Evolutionary conservation across 1,140 invertebrate species (phyloP).

Genomic region (Ceratosolen solmsi): DNA sequence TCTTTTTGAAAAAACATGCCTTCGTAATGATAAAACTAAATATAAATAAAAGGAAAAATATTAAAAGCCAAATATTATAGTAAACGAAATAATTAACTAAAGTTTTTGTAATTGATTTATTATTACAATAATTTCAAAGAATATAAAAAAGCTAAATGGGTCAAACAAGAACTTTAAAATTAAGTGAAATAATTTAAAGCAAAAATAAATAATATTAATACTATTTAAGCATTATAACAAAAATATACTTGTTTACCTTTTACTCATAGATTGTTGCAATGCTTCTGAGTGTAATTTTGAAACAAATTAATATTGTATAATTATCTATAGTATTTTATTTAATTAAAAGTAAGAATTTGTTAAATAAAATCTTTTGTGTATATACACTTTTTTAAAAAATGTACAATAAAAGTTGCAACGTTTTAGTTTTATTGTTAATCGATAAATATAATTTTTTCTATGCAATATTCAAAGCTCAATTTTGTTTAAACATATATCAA

Average conservation of each 20-base stretch:
- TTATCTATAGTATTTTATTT: slow-evolving; percentile 45
- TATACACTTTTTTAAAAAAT: not conserved
- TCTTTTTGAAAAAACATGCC: too few species aligned
- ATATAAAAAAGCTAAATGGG: not conserved
- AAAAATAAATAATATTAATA: slow-evolving; percentile 2
- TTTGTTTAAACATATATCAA: not conserved
- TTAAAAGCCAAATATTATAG: not conserved
- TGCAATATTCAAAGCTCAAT: too few species aligned
- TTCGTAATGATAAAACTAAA: not conserved
- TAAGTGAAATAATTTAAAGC: not conserved
- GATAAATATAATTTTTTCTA: too few species aligned
- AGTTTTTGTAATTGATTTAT: slow-evolving; percentile 6
- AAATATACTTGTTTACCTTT: slow-evolving; percentile 53
- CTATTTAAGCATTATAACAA: not conserved
- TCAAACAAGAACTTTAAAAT: slow-evolving; percentile 4
- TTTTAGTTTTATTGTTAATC: too few species aligned
- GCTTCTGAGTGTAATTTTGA: slow-evolving; percentile 55
- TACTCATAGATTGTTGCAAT: slow-evolving; percentile 53
- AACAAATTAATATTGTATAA: slow-evolving; percentile 55
- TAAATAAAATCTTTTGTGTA: not conserved
- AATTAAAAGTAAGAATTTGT: not conserved
- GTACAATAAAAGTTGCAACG: too few species aligned
- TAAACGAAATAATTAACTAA: not conserved
- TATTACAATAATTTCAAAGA: not conserved
- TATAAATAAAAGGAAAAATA: not conserved